A percentile compares a stretch with the other conserved stretches of the same genome.
Conservation (phyloP, 2,888 invertebrate genomes). For the Caenorhabditis zanzibari region DNA sequence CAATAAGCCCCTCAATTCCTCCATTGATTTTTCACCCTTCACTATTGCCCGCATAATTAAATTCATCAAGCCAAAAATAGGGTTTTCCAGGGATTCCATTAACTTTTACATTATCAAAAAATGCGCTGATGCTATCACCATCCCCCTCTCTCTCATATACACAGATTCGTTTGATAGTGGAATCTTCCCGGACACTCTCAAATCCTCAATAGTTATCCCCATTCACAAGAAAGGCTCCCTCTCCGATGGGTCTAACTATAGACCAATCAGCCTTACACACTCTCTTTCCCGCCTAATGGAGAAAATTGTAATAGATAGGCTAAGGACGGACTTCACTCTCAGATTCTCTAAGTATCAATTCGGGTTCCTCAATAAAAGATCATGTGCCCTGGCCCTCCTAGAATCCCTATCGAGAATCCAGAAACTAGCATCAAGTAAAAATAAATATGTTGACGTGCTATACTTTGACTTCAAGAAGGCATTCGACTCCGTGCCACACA, state of each 20-base stretch:
- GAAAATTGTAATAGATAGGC: neutral
- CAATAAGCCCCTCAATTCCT: neutral
- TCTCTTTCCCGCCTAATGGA: conserved; percentile 16
- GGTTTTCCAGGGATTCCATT: neutral
- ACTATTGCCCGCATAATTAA: neutral
- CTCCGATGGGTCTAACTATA: neutral
- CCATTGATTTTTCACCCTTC: neutral
- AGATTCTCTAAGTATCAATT: neutral
- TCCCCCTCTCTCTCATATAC: conserved; percentile 20
- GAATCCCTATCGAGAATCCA: neutral
- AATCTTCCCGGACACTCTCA: neutral
- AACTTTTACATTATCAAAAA: conserved; percentile 19
- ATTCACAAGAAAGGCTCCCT: conserved; percentile 7
- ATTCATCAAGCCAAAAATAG: neutral
- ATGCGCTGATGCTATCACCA: conserved; percentile 9
- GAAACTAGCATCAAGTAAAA: neutral
- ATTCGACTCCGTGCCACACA: conserved; percentile 33
- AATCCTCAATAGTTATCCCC: neutral
- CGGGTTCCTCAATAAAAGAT: conserved; percentile 10
- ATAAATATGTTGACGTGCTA: neutral
- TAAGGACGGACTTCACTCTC: neutral
- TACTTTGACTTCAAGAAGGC: conserved; percentile 31
- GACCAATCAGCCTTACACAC: conserved; percentile 20
- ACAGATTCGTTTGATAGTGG: neutral
- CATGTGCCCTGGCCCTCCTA: neutral